These are phyloP conservation scores for Parnassius apollo DNA, from an alignment of 2,888 invertebrate genomes.

Conservation along the genomic window DNA sequence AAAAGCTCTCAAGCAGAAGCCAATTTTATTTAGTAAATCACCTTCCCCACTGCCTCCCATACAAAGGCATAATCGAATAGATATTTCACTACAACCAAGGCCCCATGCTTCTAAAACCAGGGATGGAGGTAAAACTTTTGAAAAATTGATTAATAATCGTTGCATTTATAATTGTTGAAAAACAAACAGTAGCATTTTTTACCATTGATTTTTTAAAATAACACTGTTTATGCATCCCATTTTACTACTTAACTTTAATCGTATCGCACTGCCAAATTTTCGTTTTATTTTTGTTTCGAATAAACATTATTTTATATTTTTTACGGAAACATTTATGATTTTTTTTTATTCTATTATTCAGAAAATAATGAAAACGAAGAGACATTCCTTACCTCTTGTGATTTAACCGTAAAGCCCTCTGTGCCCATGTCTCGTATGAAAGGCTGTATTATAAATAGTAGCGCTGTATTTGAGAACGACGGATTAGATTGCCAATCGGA, in stretches of 20 bases:
- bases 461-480: slow-evolving; percentile 39
- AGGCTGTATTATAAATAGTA: slow-evolving; percentile 53
- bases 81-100: slow-evolving; percentile 39
- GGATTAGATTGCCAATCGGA: slow-evolving; percentile 32
- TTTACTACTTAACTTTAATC: slow-evolving; percentile 35
- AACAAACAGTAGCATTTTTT: slow-evolving; percentile 28
- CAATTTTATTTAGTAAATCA: slow-evolving; percentile 49
- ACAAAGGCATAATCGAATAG: slow-evolving; percentile 44
- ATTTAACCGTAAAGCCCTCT: slow-evolving; percentile 48
- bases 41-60: slow-evolving; percentile 53
- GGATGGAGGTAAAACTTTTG: slow-evolving; percentile 48
- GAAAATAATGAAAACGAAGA: slow-evolving; percentile 55
- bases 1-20: slow-evolving; percentile 45
- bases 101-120: slow-evolving; percentile 54
- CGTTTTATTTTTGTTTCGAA: slow-evolving; percentile 13
- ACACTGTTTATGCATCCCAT: slow-evolving; percentile 49
- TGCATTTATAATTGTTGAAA: not conserved
- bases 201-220: slow-evolving; percentile 42
- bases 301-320: slow-evolving; percentile 52
- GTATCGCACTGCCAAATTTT: slow-evolving; percentile 52
- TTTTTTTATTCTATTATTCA: slow-evolving; percentile 35
- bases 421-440: slow-evolving; percentile 45
- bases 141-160: slow-evolving; percentile 32
- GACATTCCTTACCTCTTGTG: slow-evolving; percentile 57
- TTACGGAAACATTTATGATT: slow-evolving; percentile 10